Evolutionary conservation across 2,113 vertebrate genomes (phyloP).

Genomic region (Dendropsophus ebraccatus): DNA sequence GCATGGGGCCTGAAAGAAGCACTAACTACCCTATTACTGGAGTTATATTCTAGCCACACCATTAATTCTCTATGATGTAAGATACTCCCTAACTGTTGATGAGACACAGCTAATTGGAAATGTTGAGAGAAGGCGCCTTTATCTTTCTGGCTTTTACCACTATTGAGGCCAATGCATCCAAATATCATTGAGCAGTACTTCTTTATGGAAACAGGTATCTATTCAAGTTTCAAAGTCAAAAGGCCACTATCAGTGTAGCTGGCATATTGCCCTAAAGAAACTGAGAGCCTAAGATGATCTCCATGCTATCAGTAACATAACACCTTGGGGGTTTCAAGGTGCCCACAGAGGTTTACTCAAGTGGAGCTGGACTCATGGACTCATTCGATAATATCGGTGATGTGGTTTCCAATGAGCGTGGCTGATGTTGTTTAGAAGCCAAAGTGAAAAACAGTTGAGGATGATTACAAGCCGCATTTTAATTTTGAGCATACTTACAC

Average conservation of each 20-base stretch:
- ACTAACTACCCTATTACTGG: too few species aligned
- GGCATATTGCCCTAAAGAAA: neutral
- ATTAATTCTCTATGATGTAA: too few species aligned
- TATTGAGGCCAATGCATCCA: neutral
- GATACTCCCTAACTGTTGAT: too few species aligned
- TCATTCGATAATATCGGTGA: neutral
- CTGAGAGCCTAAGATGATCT: neutral
- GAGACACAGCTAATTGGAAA: too few species aligned
- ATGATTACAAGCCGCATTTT: neutral
- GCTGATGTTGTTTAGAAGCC: neutral
- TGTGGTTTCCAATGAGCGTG: neutral
- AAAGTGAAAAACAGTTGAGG: neutral
- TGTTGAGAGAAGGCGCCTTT: too few species aligned
- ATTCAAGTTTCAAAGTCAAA: neutral
- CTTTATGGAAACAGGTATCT: neutral
- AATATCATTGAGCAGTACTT: too few species aligned
- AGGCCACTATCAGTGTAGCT: neutral
- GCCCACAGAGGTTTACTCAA: neutral
- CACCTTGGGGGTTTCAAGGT: neutral
- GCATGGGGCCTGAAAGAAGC: too few species aligned
- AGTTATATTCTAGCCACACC: too few species aligned
- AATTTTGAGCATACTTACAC: neutral
- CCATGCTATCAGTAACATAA: neutral
- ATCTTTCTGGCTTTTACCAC: too few species aligned
- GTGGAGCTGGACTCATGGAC: neutral